These are phyloP conservation scores for Epiblema foenella DNA, from an alignment of 2,888 invertebrate species.

Conservation along the genomic window DNA sequence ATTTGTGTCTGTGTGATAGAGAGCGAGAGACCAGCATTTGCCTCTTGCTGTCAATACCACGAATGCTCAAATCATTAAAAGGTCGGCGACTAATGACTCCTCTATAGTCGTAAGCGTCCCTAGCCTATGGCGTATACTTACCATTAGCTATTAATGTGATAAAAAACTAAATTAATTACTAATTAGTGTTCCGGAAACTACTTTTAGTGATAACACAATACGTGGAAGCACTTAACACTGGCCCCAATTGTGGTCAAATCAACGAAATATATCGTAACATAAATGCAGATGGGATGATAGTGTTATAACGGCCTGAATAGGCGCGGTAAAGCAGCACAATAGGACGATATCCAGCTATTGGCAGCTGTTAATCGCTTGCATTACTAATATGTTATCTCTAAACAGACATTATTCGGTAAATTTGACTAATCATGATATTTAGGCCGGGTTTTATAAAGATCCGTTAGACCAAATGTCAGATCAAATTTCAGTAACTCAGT, in stretches of 20 bases:
- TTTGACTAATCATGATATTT: background rate
- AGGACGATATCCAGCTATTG: slow-evolving; percentile 17
- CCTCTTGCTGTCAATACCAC: no score
- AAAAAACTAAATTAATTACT: background rate
- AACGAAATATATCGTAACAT: slow-evolving; percentile 15
- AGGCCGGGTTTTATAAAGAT: no score
- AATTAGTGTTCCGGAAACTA: background rate
- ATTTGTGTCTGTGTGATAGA: no score
- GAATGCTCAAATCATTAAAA: no score
- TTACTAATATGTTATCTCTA: slow-evolving; percentile 8
- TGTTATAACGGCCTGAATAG: slow-evolving; percentile 20
- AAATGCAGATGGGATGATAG: slow-evolving; percentile 23
- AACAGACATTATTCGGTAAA: background rate
- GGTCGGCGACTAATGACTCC: no score
- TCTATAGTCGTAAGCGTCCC: no score
- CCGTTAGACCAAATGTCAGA: no score
- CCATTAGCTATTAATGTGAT: no score
- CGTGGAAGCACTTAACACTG: background rate
- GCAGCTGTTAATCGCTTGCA: slow-evolving; percentile 16
- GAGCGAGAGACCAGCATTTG: no score
- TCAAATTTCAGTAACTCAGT: no score
- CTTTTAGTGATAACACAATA: background rate
- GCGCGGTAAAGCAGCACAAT: slow-evolving; percentile 33
- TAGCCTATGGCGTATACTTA: no score
- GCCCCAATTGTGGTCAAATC: background rate